Evolutionary conservation across 2,113 vertebrate genomes (phyloP), one percentile per base, ranked within the genome.

Genomic region (Ochotona curzoniae): DNA sequence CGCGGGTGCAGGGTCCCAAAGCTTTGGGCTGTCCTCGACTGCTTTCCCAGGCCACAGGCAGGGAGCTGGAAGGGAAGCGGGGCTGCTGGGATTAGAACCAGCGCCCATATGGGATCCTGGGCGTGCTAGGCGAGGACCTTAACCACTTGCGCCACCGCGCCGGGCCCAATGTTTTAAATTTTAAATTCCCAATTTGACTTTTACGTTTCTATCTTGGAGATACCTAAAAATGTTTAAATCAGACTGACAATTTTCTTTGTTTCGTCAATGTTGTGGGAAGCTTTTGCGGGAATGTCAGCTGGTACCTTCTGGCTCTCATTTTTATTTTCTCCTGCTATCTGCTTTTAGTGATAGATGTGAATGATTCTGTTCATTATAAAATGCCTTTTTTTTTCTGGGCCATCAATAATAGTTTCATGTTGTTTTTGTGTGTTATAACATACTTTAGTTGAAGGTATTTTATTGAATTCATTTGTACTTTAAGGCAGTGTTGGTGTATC

Each of bases 181-280:
- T 85, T 89, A 67, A 51, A 88, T 84, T 78, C 88, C 79, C 75
- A 28, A 82, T 88, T 79, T 32, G 81, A 47, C 75, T 8, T 70
- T 7, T 21, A 12, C 82, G 82, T 86, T 38, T 8, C 66, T 64
- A 26, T 28, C 57, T 44, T 71, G 47, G 28, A 88, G 71, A 60
- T 86, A 8, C 32, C 86, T 61, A 94, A 70, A 12, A 32, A 51
- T 71, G 64, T n/a, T 94, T 57, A 76, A 67, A 71, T 67, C 8
- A 74, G 23, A 1, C 12, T 38, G 64, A 4, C 1, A 79, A n/a
- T 66, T 85, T 90, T 67, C n/a, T 83, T 61, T 60, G 47, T 79
- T 87, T 61, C 1, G 18, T 64, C 7, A 38, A 57, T 11, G 61
- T 87, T 18, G 4, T 23, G 6, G 67, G 66, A 18, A 7, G 5